A percentile compares a stretch with the other conserved stretches of the same genome.
Evolutionary conservation across 2,888 invertebrate genomes (phyloP).

Genomic region (Chrysodeixis includens): DNA sequence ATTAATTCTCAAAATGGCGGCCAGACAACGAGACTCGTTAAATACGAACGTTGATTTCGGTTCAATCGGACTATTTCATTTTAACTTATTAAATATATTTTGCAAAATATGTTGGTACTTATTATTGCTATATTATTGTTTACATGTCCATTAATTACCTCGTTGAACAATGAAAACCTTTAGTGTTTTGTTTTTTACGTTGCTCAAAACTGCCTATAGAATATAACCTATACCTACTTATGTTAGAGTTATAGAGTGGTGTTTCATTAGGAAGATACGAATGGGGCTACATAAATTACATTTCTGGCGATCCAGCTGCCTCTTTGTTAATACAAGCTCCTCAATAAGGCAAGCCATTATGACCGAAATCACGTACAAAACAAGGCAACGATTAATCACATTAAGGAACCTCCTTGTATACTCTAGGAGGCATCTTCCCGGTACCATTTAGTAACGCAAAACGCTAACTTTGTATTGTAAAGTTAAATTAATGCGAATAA

Average conservation of each 20-base stretch:
- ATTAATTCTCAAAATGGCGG: conserved; percentile 65
- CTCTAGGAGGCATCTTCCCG: conserved; percentile 37
- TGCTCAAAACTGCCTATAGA: too few relatives aligned
- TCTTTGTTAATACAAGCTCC: conserved; percentile 47
- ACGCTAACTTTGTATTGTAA: conserved; percentile 79
- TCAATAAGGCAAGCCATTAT: conserved; percentile 50
- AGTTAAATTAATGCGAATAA: conserved; percentile 80
- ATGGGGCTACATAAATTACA: conserved; percentile 30
- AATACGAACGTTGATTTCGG: conserved; percentile 64
- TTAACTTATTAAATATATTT: conserved; percentile 7
- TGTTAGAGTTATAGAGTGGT: neutral
- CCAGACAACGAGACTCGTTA: conserved; percentile 58
- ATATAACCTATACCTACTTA: neutral
- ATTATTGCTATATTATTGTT: neutral
- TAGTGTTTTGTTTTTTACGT: neutral
- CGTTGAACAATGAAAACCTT: neutral
- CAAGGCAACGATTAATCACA: conserved; percentile 62
- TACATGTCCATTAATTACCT: too few relatives aligned
- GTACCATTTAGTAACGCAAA: conserved; percentile 70
- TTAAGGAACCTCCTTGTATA: conserved; percentile 43
- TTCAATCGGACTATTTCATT: conserved; percentile 41
- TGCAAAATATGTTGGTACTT: conserved; percentile 1
- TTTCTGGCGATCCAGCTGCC: conserved; percentile 47
- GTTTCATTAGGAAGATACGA: conserved; percentile 5
- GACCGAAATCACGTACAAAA: conserved; percentile 38